phyloP scores from a whole-genome alignment of 2,888 invertebrate species.

The Sphaerophoria rueppellii region DNA sequence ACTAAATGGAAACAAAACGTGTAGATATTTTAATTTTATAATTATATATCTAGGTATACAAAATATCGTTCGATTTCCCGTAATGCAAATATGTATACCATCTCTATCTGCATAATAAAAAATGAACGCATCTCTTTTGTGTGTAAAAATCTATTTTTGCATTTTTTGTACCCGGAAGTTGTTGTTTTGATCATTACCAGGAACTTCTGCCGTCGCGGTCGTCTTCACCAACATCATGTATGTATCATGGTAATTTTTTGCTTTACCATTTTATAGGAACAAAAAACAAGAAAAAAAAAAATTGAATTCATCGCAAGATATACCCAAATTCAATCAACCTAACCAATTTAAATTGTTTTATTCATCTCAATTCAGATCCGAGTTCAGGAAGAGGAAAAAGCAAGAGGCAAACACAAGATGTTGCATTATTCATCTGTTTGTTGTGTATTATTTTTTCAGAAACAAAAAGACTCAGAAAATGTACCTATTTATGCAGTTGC shows the following conservation, averaged over 20 bases:
- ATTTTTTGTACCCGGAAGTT: conserved; percentile 26
- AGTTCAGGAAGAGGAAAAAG: conserved; percentile 31
- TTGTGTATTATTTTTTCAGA: not conserved
- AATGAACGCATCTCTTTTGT: not conserved
- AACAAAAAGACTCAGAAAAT: not conserved
- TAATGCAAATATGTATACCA: not conserved
- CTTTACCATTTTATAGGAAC: not conserved
- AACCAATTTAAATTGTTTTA: conserved; percentile 66
- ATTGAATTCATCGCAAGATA: not conserved
- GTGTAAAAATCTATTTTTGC: conserved; percentile 32
- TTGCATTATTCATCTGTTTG: conserved; percentile 26
- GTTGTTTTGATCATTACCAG: conserved; percentile 9
- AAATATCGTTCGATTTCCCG: too few relatives aligned
- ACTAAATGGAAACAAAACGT: too few relatives aligned
- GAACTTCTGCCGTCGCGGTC: not conserved
- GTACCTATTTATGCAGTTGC: conserved; percentile 35
- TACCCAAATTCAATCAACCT: conserved; percentile 53
- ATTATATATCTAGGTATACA: too few relatives aligned
- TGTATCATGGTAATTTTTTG: conserved; percentile 13
- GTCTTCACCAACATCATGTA: not conserved
- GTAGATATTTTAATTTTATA: too few relatives aligned
- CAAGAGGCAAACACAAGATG: conserved; percentile 14
- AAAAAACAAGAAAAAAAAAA: not conserved
- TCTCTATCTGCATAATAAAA: not conserved
- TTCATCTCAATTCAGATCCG: conserved; percentile 44